These are phyloP conservation scores for Tribolium madens DNA, from an alignment of 1,140 invertebrate genomes.

Conservation along the genomic window DNA sequence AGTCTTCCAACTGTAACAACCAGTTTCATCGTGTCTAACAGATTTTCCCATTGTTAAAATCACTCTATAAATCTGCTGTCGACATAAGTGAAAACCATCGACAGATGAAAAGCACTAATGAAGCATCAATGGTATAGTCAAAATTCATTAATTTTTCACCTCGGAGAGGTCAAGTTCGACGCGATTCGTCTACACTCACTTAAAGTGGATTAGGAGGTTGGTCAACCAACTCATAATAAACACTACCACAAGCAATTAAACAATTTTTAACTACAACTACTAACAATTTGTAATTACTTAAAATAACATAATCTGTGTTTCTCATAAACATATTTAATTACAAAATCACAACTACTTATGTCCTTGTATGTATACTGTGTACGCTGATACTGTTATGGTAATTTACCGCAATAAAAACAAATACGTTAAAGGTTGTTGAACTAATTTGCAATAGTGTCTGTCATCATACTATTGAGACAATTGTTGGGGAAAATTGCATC, in stretches of 20 bases:
- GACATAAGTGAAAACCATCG: background rate
- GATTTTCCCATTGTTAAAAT: background rate
- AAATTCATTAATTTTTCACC: conserved; percentile 5
- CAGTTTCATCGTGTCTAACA: background rate
- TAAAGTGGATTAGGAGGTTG: conserved; percentile 1
- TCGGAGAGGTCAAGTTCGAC: conserved; percentile 6
- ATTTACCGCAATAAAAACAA: conserved; percentile 21
- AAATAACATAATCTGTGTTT: background rate
- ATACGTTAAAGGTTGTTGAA: conserved; percentile 37
- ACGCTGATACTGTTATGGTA: conserved; percentile 19
- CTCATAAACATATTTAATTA: conserved; percentile 14
- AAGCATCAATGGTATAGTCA: background rate
- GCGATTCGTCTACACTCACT: background rate
- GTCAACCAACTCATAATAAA: background rate
- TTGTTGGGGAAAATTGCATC: conserved; percentile 8
- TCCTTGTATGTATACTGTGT: conserved; percentile 12
- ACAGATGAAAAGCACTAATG: conserved; percentile 1
- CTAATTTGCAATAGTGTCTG: conserved; percentile 26
- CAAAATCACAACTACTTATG: conserved; percentile 19
- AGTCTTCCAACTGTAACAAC: too few species aligned
- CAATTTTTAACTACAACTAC: background rate
- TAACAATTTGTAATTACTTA: background rate
- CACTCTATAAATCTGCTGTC: background rate
- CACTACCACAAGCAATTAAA: background rate
- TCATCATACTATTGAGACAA: conserved; percentile 25